Evolutionary conservation across 2,888 invertebrate species (phyloP).

Genomic region (Nysson spinosus): DNA sequence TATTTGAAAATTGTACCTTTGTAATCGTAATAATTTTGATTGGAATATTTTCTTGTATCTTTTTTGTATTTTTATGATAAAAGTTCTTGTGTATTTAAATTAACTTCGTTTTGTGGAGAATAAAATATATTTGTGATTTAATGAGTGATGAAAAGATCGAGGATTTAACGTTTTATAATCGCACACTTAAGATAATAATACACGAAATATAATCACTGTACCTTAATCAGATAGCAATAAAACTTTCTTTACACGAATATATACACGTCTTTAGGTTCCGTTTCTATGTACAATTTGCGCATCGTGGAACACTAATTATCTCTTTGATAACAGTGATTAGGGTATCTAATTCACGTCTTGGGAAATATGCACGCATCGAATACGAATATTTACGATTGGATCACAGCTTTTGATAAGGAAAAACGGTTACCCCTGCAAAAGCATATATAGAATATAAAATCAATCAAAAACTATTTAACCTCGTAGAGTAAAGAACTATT

Average conservation of each 20-base stretch:
- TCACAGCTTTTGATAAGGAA: conserved; percentile 22
- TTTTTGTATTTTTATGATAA: too few species aligned
- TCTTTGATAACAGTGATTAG: not conserved
- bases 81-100: too few species aligned
- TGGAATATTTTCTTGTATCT: too few species aligned
- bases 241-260: conserved; percentile 62
- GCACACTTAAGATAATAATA: conserved; percentile 58
- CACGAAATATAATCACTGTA: conserved; percentile 56
- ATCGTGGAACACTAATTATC: not conserved
- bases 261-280: conserved; percentile 35
- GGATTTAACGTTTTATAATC: conserved; percentile 31
- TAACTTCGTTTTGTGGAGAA: too few species aligned
- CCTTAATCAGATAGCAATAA: conserved; percentile 54
- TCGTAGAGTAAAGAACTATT: too few species aligned
- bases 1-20: too few species aligned
- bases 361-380: not conserved
- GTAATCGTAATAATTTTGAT: too few species aligned
- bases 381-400: not conserved
- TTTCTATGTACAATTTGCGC: conserved; percentile 42
- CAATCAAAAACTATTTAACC: not conserved
- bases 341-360: not conserved
- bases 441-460: not conserved
- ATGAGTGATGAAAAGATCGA: not conserved
- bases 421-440: not conserved
- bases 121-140: too few species aligned